A percentile compares a stretch with the other conserved stretches of the same genome.
Evolutionary conservation across 2,797 vertebrate species (phyloP).

Genomic region (Pipistrellus kuhlii): DNA sequence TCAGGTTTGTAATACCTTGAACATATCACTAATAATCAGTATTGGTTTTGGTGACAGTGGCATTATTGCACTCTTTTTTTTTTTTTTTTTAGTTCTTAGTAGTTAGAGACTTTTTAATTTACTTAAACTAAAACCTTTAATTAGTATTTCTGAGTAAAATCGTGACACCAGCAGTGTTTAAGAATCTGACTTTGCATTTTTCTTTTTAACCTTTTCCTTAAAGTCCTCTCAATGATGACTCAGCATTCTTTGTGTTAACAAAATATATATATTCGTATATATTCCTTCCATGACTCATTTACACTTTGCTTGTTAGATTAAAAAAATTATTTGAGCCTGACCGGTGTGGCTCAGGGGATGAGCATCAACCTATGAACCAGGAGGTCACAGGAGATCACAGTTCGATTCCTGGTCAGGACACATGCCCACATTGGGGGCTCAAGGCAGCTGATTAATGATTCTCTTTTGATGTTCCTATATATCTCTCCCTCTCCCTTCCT

Average conservation of each 20-base stretch:
- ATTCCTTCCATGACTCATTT: background rate
- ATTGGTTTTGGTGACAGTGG: background rate
- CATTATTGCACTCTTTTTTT: background rate
- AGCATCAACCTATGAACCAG: no score
- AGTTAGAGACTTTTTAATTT: background rate
- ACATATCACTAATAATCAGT: background rate
- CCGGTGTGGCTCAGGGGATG: no score
- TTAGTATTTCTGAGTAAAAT: slow-evolving; percentile 25
- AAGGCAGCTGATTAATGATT: no score
- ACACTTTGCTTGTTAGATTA: slow-evolving; percentile 9
- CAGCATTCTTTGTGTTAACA: background rate
- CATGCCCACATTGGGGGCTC: no score
- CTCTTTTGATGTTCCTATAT: no score
- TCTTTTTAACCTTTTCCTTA: background rate
- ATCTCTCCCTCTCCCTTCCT: no score
- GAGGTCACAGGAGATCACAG: no score
- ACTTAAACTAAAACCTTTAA: background rate
- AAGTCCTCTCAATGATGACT: background rate
- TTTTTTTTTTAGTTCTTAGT: background rate
- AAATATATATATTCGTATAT: background rate
- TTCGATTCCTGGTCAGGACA: no score
- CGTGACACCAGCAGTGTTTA: background rate
- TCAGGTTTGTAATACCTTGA: background rate
- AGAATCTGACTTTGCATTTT: slow-evolving; percentile 3
- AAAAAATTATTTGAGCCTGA: background rate